Evolutionary conservation across 2,888 invertebrate species (phyloP), one percentile per base, ranked within the genome.

Genomic region (Acanthosepion lycidas): DNA sequence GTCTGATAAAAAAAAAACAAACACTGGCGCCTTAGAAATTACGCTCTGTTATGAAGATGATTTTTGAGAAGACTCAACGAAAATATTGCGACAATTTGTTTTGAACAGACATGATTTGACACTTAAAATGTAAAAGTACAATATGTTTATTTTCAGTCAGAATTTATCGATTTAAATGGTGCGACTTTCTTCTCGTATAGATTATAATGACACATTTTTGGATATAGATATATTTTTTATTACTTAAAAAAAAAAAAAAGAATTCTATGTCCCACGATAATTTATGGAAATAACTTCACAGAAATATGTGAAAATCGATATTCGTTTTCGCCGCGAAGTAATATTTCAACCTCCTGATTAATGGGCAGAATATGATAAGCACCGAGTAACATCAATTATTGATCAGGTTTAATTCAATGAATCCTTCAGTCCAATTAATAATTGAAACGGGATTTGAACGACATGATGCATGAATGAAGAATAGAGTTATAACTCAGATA

Each of bases 401-500:
- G 78, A n/a, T 78, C 33, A 33, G 78, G 9, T 12, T 5, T 78
- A 78, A 78, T 78, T 78, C n/a, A 78, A 78, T 78, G 78, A n/a
- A 78, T 78, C 78, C n/a, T n/a, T 78, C 33, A 78, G 78, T 78
- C 78, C n/a, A 33, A 78, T 78, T 78, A 78, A n/a, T 78, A n/a
- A 78, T 78, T 78, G 78, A 78, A 78, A 78, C 78, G 78, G 78
- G 8, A 78, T n/a, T n/a, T 78, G 78, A 78, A 78, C 78, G 78
- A 78, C 78, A 12, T n/a, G 78, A 78, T n/a, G 78, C 78, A n/a
- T 78, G 78, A 33, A 78, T 78, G 78, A 78, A 78, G 78, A n/a
- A 78, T 78, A 78, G 78, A 78, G n/a, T n/a, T 15, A 15, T 78
- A 28, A 3, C 78, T 28, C 78, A 8, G 28, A n/a, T 78, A n/a